Evolutionary conservation across 2,888 invertebrate species (phyloP).

Genomic region (Lepetodrilus schrolli): DNA sequence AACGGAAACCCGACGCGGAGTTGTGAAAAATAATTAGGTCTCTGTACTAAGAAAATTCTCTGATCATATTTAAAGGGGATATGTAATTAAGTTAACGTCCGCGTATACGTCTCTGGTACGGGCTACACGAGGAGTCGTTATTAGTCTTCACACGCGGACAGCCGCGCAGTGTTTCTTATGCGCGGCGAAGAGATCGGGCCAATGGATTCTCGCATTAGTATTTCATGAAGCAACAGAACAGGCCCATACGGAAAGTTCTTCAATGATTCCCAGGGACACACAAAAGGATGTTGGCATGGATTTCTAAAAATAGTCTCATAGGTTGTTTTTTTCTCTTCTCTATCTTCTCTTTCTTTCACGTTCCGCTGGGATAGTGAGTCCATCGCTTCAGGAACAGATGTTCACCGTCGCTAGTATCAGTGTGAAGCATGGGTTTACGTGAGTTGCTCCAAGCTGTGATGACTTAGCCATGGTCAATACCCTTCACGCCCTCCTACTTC

Average conservation of each 20-base stretch:
- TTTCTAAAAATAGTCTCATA: constrained; percentile 26
- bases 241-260: neutral
- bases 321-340: too few relatives aligned
- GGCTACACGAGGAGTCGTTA: neutral
- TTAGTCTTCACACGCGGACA: neutral
- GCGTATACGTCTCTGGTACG: neutral
- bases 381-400: constrained; percentile 4
- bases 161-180: neutral
- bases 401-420: neutral
- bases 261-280: constrained; percentile 13
- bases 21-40: constrained; percentile 19
- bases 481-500: neutral
- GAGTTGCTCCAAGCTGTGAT: neutral
- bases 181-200: neutral
- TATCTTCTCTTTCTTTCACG: neutral
- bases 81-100: constrained; percentile 23
- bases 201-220: neutral
- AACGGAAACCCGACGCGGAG: constrained; percentile 20
- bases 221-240: neutral
- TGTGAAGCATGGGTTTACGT: neutral
- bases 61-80: constrained; percentile 25
- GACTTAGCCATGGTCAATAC: neutral
- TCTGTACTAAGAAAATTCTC: constrained; percentile 7
- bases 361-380: neutral
- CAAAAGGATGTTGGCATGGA: constrained; percentile 1